Conservation (phyloP, 92 coral and sea anemone species). For the Phenganax stokvisi region DNA sequence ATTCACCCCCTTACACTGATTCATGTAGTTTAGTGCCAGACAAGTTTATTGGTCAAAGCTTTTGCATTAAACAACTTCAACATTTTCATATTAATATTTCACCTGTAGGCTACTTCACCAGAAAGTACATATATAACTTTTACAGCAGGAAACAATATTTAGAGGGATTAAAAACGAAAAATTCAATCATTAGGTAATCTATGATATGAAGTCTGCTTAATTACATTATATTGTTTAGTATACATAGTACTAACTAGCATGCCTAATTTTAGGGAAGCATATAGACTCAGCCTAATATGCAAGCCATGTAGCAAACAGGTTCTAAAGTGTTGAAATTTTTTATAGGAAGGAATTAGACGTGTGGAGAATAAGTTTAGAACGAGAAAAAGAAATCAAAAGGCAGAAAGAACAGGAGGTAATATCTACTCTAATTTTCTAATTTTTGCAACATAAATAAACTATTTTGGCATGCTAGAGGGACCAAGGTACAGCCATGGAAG, state of each 20-base stretch:
- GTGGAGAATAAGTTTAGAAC: slow-evolving; percentile 46
- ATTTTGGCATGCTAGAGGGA: background rate
- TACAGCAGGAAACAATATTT: slow-evolving; percentile 85
- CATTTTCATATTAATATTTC: too few species aligned
- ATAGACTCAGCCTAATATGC: background rate
- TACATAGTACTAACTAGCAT: too few species aligned
- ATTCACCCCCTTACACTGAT: background rate
- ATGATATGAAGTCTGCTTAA: background rate
- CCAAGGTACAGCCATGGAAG: background rate
- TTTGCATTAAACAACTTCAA: too few species aligned
- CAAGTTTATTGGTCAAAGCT: too few species aligned
- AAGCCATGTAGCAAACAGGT: slow-evolving; percentile 5
- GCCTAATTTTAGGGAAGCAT: background rate
- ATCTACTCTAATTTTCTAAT: background rate
- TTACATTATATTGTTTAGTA: too few species aligned
- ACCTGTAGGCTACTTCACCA: slow-evolving; percentile 62
- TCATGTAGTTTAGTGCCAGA: too few species aligned
- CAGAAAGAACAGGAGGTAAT: slow-evolving; percentile 45
- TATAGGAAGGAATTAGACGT: slow-evolving; percentile 53
- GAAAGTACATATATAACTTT: slow-evolving; percentile 85
- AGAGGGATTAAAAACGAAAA: slow-evolving; percentile 69
- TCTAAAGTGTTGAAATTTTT: background rate
- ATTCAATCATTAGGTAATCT: slow-evolving; percentile 71
- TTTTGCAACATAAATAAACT: background rate
- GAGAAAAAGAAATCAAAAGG: slow-evolving; percentile 46